Conservation (phyloP, 2,797 vertebrate species). For the Erithacus rubecula region DNA sequence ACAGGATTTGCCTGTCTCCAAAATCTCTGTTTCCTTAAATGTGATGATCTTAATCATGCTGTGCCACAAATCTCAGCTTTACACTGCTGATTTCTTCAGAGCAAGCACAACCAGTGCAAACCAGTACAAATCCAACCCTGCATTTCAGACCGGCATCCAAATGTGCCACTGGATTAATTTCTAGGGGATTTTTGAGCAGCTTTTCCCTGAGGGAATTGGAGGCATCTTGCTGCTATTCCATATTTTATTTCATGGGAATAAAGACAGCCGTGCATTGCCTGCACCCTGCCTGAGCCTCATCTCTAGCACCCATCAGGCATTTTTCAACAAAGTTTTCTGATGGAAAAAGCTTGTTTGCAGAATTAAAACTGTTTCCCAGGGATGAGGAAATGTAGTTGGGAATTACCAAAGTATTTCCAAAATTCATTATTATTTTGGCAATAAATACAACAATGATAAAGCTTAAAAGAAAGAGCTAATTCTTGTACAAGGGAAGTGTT, state of each 20-base stretch:
- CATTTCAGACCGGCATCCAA: background rate
- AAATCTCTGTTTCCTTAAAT: background rate
- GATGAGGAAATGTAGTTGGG: background rate
- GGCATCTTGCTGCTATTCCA: accelerated
- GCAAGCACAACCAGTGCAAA: accelerated
- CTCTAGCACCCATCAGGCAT: accelerated
- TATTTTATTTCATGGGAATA: background rate
- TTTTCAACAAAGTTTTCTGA: background rate
- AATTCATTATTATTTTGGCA: background rate
- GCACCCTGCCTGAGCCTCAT: background rate
- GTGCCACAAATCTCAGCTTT: background rate
- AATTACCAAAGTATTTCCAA: background rate
- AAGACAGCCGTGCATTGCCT: accelerated
- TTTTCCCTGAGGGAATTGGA: background rate
- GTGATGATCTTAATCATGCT: background rate
- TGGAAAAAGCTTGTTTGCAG: accelerated
- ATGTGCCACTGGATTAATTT: background rate
- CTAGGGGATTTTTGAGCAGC: background rate
- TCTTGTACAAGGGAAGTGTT: accelerated
- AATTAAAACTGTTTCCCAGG: accelerated
- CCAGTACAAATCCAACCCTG: background rate
- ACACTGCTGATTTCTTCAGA: accelerated
- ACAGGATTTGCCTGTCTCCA: background rate
- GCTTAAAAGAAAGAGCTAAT: background rate
- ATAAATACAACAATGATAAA: background rate